These are phyloP conservation scores for Caenorhabditis wallacei DNA, from an alignment of 2,888 invertebrate species.

Conservation along the genomic window DNA sequence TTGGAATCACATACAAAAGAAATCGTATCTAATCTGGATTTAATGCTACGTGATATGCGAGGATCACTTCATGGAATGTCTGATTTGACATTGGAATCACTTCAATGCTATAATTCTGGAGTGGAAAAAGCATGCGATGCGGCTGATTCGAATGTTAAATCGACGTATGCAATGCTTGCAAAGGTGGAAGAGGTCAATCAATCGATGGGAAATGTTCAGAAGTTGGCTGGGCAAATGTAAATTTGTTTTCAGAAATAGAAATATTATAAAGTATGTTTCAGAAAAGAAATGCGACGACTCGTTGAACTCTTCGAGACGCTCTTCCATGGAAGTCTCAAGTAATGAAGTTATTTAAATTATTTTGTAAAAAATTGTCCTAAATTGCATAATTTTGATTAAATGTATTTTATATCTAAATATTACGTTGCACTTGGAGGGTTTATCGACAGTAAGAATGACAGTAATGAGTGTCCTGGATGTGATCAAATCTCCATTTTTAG, in stretches of 20 bases:
- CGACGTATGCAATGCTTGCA: slow-evolving; percentile 81
- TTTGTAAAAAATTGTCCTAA: too few relatives aligned
- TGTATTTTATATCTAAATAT: too few relatives aligned
- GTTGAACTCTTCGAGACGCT: slow-evolving; percentile 80
- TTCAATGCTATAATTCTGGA: slow-evolving; percentile 77
- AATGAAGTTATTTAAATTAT: background rate
- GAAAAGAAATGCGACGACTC: slow-evolving; percentile 78
- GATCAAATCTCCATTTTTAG: too few relatives aligned
- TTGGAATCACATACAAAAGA: slow-evolving; percentile 77
- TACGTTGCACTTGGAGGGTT: too few relatives aligned
- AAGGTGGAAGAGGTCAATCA: slow-evolving; percentile 81
- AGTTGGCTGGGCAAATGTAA: slow-evolving; percentile 78
- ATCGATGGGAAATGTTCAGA: slow-evolving; percentile 75
- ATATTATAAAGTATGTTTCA: slow-evolving; percentile 49
- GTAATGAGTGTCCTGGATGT: too few relatives aligned
- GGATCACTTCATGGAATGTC: slow-evolving; percentile 80
- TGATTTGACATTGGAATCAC: slow-evolving; percentile 79
- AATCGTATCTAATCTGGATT: slow-evolving; percentile 79
- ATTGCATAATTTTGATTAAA: too few relatives aligned
- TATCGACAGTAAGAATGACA: too few relatives aligned
- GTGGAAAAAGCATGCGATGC: slow-evolving; percentile 78
- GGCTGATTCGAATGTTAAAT: slow-evolving; percentile 79
- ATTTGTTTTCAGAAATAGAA: background rate
- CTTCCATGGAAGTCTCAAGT: slow-evolving; percentile 69
- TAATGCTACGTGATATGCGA: slow-evolving; percentile 78